Evolutionary conservation across 2,113 vertebrate species (phyloP).

Genomic region (Desmodus rotundus): DNA sequence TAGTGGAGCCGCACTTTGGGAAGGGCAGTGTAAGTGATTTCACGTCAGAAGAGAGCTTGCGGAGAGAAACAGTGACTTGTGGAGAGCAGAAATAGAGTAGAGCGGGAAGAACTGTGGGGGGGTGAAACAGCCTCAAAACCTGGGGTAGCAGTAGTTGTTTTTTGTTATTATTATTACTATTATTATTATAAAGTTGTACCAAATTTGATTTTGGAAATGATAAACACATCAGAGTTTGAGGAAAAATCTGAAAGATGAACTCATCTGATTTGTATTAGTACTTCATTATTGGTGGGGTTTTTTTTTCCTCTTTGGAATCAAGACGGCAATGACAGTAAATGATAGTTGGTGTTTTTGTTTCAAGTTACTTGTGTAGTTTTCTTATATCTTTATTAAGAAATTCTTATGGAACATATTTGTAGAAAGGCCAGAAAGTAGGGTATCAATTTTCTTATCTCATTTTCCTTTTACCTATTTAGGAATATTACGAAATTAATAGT

Average conservation of each 20-base stretch:
- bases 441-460: neutral
- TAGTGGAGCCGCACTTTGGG: neutral
- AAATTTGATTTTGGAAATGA: neutral
- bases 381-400: neutral
- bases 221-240: neutral
- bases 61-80: neutral
- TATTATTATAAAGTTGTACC: neutral
- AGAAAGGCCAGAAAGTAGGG: neutral
- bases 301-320: neutral
- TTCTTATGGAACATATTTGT: neutral
- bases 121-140: neutral
- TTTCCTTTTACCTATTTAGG: neutral
- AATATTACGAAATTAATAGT: neutral
- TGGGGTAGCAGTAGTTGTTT: too few relatives aligned
- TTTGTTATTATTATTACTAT: neutral
- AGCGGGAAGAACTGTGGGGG: neutral
- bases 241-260: neutral
- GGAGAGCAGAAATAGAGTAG: neutral
- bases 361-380: neutral
- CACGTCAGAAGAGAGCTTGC: neutral
- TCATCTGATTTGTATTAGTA: neutral
- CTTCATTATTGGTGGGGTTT: neutral
- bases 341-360: neutral
- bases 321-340: neutral
- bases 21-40: neutral